Evolutionary conservation across 2,888 invertebrate genomes (phyloP), one percentile per base, ranked within the genome.

Genomic region (Pachycephus smyrnensis): DNA sequence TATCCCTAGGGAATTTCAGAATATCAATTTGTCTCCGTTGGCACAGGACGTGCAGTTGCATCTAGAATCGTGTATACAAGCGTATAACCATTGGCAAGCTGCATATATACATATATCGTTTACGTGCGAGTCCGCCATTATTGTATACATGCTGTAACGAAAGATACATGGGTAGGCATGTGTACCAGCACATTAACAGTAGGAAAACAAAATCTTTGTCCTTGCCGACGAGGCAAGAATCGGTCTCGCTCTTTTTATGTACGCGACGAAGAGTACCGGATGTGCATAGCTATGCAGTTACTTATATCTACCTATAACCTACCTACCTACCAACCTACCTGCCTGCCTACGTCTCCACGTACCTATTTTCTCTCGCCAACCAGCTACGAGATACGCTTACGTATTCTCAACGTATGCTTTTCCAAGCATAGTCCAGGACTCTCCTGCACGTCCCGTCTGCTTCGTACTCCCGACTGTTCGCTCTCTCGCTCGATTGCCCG

Each of bases 91-190:
- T 55, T 23, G 55, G 23, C 23, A 55, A 55, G 55, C 23, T 55
- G 55, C 9, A 55, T 55, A 23, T 55, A 23, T 40, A 23, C 40
- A 2, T 40, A 80, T 79, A 80, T 80, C 78, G 69, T 55, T 32
- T 79, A 80, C 80, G 80, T 76, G 77, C 81, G 80, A 82, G 77
- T 80, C 80, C 79, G 80, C 77, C 77, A 79, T 77, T 77, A 55
- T 76, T 55, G 55, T 55, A 55, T 9, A 9, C 23, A 23, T 55
- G 9, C 9, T 23, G 23, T 55, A 55, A 55, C 23, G 23, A 55
- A 55, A 23, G 55, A 23, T 55, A 55, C 55, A 23, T 55, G 0
- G 23, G 55, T 55, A 55, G 55, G 55, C 55, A 55, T 55, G 2
- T 23, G 23, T 23, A 55, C 23, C 71, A 33, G 15, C 31, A 31